Percentiles rank a stretch among this genome's conserved stretches.
phyloP scores from a whole-genome alignment of 1,140 invertebrate genomes.

The Scaptomyza graminum region DNA sequence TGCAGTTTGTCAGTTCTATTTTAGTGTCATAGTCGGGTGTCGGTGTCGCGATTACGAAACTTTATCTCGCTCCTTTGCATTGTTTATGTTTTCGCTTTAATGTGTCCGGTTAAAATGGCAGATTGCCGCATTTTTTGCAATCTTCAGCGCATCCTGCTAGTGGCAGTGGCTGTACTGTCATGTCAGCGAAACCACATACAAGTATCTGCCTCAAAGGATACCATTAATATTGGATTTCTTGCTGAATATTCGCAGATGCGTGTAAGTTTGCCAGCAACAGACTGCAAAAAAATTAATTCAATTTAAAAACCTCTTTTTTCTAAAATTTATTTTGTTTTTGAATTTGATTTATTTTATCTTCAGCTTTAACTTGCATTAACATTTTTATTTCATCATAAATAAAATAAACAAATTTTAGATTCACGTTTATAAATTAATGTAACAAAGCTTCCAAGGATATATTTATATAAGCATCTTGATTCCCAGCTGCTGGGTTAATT shows the following conservation, averaged over 20 bases:
- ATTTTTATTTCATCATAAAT: too few relatives aligned
- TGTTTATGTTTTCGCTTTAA: conserved; percentile 24
- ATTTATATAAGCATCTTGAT: background rate
- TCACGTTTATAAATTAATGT: too few relatives aligned
- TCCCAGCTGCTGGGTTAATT: too few relatives aligned
- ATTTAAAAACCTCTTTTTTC: background rate
- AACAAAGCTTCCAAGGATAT: too few relatives aligned
- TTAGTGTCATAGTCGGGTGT: conserved; percentile 17
- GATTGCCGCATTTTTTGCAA: conserved; percentile 34
- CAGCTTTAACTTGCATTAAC: too few relatives aligned
- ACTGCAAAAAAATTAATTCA: background rate
- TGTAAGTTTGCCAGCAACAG: conserved; percentile 46
- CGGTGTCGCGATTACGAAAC: conserved; percentile 54
- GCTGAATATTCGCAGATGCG: conserved; percentile 78
- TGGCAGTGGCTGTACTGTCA: conserved; percentile 19
- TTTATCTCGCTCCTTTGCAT: conserved; percentile 32
- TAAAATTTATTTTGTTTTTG: too few relatives aligned
- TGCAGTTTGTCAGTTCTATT: conserved; percentile 12
- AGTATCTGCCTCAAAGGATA: conserved; percentile 42
- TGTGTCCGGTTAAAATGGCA: conserved; percentile 36
- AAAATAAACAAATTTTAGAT: too few relatives aligned
- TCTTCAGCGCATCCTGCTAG: conserved; percentile 26
- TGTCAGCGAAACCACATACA: conserved; percentile 19
- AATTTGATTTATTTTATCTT: too few relatives aligned
- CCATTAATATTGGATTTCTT: conserved; percentile 80